Conservation (phyloP, 2,888 invertebrate species). For the Oxystoma pomonae region DNA sequence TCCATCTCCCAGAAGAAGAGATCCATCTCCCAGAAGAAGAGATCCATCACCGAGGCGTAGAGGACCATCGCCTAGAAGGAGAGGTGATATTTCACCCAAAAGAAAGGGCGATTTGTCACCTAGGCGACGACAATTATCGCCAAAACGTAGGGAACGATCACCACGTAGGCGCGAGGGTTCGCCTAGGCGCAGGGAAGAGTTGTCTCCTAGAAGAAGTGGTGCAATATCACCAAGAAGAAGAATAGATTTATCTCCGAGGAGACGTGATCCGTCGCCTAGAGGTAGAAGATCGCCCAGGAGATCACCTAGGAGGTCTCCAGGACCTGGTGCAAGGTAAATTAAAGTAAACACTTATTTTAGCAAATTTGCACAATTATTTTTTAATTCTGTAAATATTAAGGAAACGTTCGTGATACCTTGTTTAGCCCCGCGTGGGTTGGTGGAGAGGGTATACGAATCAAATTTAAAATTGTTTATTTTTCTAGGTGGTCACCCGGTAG, state of each 20-base stretch:
- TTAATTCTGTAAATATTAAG: too few species aligned
- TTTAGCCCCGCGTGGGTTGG: too few species aligned
- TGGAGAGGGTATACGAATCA: too few species aligned
- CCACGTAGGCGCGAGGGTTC: constrained; percentile 13
- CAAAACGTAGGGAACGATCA: too few species aligned
- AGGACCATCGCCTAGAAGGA: constrained; percentile 14
- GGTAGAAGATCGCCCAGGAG: constrained; percentile 14
- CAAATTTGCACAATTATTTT: too few species aligned
- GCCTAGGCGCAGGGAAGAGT: constrained; percentile 6
- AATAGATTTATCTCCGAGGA: constrained; percentile 11
- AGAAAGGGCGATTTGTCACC: constrained; percentile 15
- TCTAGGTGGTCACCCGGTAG: constrained; percentile 14
- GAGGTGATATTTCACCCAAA: constrained; percentile 14
- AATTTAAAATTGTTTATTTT: too few species aligned
- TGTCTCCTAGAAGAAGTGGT: constrained; percentile 14
- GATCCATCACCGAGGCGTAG: constrained; percentile 13
- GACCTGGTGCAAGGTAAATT: background rate
- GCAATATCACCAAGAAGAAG: constrained; percentile 18
- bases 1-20: constrained; percentile 13
- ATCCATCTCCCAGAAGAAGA: background rate
- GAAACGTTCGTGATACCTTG: too few species aligned
- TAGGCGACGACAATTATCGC: background rate
- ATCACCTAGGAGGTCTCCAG: constrained; percentile 3
- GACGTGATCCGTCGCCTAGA: constrained; percentile 16
- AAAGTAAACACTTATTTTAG: too few species aligned